A percentile compares a stretch with the other conserved stretches of the same genome.
phyloP scores from a whole-genome alignment of 2,888 invertebrate genomes.

The Diarsia mendica region DNA sequence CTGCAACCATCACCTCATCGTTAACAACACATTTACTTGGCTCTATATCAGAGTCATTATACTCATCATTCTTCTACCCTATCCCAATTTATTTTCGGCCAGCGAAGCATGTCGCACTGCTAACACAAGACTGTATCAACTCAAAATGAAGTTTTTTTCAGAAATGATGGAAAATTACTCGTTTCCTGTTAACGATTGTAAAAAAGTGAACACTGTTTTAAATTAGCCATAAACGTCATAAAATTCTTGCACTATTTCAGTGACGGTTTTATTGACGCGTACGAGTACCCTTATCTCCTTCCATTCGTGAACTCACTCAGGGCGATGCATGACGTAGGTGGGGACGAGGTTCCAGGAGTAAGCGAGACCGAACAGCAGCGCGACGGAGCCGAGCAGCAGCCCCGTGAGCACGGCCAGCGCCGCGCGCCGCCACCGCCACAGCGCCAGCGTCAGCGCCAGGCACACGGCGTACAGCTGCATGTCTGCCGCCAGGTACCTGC shows the following conservation, averaged over 20 bases:
- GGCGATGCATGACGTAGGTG: constrained; percentile 82
- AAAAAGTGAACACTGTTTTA: no score
- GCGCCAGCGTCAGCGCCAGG: constrained; percentile 77
- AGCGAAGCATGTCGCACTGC: no score
- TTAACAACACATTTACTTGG: neutral
- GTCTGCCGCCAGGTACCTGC: constrained; percentile 87
- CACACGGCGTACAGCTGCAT: constrained; percentile 84
- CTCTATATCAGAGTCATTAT: no score
- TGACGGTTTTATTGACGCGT: no score
- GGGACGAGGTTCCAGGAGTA: constrained; percentile 82
- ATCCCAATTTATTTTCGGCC: neutral
- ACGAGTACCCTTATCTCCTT: no score
- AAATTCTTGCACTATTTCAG: no score
- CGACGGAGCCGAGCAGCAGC: constrained; percentile 72
- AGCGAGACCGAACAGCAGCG: constrained; percentile 73
- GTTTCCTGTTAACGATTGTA: no score
- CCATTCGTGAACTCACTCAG: constrained; percentile 77
- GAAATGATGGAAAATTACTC: no score
- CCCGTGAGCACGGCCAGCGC: constrained; percentile 73
- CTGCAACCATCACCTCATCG: constrained; percentile 62
- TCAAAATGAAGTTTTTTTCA: no score
- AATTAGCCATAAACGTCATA: no score
- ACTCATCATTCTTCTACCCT: neutral
- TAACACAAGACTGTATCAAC: no score
- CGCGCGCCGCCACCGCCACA: constrained; percentile 75